phyloP scores from a whole-genome alignment of 2,113 vertebrate genomes.

The Peucedramus taeniatus region DNA sequence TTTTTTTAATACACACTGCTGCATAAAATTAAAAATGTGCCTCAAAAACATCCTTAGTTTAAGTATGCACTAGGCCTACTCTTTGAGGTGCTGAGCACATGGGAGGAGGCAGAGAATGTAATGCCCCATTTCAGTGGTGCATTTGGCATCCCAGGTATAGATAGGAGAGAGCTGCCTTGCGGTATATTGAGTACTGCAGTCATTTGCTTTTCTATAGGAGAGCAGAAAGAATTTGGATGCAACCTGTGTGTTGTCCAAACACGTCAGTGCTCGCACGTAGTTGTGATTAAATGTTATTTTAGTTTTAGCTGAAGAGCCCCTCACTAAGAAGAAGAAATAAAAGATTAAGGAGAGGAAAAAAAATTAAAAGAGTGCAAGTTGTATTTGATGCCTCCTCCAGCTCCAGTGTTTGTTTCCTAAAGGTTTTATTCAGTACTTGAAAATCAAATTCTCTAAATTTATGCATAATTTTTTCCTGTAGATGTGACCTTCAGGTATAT shows the following conservation, averaged over 20 bases:
- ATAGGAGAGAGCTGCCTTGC: neutral
- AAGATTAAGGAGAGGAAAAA: neutral
- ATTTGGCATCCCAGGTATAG: neutral
- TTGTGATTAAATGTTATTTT: neutral
- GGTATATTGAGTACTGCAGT: neutral
- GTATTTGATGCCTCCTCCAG: neutral
- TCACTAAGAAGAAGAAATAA: neutral
- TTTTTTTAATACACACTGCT: neutral
- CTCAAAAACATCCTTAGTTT: neutral
- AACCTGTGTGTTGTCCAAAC: neutral
- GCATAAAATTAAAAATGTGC: neutral
- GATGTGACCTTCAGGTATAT: neutral
- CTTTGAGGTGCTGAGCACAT: neutral
- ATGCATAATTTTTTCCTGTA: neutral
- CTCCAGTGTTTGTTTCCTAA: neutral
- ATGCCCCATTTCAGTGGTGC: neutral
- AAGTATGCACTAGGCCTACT: neutral
- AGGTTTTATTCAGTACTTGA: neutral
- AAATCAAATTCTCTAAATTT: neutral
- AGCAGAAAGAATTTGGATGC: neutral
- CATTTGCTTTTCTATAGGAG: neutral
- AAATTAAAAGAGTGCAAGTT: neutral
- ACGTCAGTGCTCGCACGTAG: rapidly evolving
- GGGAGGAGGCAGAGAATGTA: neutral
- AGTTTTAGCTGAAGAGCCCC: neutral